phyloP scores from a whole-genome alignment of 2,113 vertebrate genomes.

The Stigmatopora nigra region DNA sequence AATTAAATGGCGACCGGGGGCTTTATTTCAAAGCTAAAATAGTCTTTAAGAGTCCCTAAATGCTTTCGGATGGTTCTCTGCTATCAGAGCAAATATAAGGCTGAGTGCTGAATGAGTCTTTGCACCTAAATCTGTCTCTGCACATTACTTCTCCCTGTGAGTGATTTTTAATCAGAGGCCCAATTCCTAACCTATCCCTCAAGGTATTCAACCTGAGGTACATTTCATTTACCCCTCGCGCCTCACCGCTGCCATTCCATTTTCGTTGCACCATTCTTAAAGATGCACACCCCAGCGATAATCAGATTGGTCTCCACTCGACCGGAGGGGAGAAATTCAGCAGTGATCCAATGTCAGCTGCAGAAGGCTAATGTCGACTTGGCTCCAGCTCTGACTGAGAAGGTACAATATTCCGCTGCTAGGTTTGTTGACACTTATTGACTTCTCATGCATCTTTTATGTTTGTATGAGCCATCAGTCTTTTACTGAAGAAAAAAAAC shows the following conservation, averaged over 20 bases:
- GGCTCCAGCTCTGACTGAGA: conserved; percentile 15
- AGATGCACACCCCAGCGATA: conserved; percentile 58
- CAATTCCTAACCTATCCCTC: conserved; percentile 67
- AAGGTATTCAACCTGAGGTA: conserved; percentile 66
- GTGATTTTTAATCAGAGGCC: conserved; percentile 71
- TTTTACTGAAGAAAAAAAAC: conserved; percentile 10
- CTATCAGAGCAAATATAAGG: conserved; percentile 19
- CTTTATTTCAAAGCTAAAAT: conserved; percentile 19
- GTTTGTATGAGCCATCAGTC: neutral
- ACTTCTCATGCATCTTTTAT: conserved; percentile 5
- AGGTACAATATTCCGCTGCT: neutral
- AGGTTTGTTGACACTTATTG: neutral
- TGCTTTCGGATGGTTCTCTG: conserved; percentile 21
- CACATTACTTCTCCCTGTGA: conserved; percentile 57
- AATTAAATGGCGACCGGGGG: conserved; percentile 30
- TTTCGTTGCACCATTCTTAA: conserved; percentile 45
- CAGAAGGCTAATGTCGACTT: conserved; percentile 32
- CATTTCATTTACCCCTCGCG: conserved; percentile 68
- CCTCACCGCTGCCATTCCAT: conserved; percentile 53
- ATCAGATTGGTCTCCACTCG: conserved; percentile 56
- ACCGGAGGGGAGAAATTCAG: conserved; percentile 31
- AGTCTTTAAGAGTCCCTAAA: conserved; percentile 21
- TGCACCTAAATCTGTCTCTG: conserved; percentile 53
- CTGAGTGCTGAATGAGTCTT: conserved; percentile 38
- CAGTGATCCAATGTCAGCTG: conserved; percentile 43